A percentile compares a stretch with the other conserved stretches of the same genome.
Conservation (phyloP, 2,888 invertebrate species). For the Eupsilia transversa region DNA sequence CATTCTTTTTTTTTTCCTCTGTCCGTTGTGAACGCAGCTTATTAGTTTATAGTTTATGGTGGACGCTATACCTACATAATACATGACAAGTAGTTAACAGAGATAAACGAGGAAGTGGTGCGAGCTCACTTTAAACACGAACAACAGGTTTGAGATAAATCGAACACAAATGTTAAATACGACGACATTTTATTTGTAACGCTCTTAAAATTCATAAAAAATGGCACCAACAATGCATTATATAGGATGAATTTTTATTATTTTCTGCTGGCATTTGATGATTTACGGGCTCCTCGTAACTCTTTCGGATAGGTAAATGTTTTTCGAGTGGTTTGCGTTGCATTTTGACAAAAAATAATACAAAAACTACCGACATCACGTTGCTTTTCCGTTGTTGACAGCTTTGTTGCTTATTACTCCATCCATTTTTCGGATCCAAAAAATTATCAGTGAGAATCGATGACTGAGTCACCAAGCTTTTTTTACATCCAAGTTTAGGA, state of each 20-base stretch:
- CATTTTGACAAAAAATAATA: too few species aligned
- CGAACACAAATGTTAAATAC: conserved; percentile 69
- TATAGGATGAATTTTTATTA: neutral
- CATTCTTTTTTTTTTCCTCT: too few species aligned
- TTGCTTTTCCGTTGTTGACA: too few species aligned
- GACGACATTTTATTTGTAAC: conserved; percentile 68
- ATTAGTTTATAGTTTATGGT: conserved; percentile 39
- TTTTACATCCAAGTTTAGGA: neutral
- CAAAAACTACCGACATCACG: too few species aligned
- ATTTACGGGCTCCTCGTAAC: too few species aligned
- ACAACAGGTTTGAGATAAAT: conserved; percentile 69
- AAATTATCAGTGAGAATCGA: too few species aligned
- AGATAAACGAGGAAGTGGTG: conserved; percentile 71
- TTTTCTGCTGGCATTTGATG: neutral
- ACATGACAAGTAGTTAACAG: conserved; percentile 50
- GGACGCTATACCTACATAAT: conserved; percentile 32
- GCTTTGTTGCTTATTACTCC: too few species aligned
- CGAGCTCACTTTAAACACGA: conserved; percentile 61
- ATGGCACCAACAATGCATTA: conserved; percentile 9
- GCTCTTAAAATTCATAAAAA: conserved; percentile 40
- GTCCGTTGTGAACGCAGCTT: conserved; percentile 27
- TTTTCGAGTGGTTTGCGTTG: too few species aligned
- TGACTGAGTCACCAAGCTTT: too few species aligned
- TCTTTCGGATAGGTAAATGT: too few species aligned
- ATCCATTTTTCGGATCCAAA: too few species aligned